Base-by-base conservation (phyloP, 2,113 vertebrate species). In the Hippocampus zosterae region DNA sequence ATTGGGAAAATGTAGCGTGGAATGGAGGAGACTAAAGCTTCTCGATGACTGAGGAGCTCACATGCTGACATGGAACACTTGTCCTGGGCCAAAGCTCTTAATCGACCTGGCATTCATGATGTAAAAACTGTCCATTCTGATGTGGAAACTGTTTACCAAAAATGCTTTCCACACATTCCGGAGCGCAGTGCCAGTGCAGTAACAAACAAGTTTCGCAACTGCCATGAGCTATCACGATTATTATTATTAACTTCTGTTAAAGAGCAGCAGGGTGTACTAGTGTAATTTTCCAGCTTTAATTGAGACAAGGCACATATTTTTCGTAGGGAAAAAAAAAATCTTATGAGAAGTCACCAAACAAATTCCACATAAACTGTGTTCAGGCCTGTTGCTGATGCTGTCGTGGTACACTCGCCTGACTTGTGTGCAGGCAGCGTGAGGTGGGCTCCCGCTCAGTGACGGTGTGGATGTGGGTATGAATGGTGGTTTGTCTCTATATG, bases 1-100 rank as follows among this genome's bases (percentile, higher is more conserved):
- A 75, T 85, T 81, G 81, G 10, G 61, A 77, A 81, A 40, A 79
- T 68, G 71, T 67, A 46, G 40, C 64, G 72, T 68, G 10, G 11
- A 15, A 23, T 2, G n/a, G 52, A 23, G 52, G 21, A 0, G 41
- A 18, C 37, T 73, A 68, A 79, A 79, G 66, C 59, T 6, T 23
- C 71, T 11, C 23, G 60, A 78, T 42, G 81, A 82, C 4, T 72
- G 70, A 81, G 18, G 53, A 63, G 46, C 23, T 33, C 41, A 68
- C 68, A 25, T 65, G 75, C 7, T 53, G 71, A 67, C 60, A 5
- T 48, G 10, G 72, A 60, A 42, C 13, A 41, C 25, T 56, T 50
- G 2, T 25, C 2, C 2, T 0, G 9, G 52, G 60, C 55, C 8
- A 42, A 68, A 67, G 71, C 37, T 72, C 21, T 8, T 25, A 69